Evolutionary conservation across 2,113 vertebrate genomes (phyloP).

Genomic region (Taxidea taxus): DNA sequence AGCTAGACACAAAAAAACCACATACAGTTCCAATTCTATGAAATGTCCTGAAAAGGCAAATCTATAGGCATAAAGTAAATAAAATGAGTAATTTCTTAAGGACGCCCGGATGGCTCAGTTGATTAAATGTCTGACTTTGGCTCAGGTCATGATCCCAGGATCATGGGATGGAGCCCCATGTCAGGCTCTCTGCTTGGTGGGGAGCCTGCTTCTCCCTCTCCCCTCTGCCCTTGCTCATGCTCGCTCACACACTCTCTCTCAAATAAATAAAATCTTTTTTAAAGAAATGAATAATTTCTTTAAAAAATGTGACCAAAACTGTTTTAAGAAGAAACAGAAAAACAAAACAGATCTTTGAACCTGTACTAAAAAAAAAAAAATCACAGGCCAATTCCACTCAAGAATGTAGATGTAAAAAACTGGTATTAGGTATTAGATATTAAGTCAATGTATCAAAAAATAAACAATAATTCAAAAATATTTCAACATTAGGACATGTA

Average conservation of each 20-base stretch:
- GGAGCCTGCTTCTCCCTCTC: no score
- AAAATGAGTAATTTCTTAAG: not conserved
- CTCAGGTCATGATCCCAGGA: not conserved
- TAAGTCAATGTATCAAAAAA: not conserved
- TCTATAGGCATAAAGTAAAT: not conserved
- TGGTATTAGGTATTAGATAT: not conserved
- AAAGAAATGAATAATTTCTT: not conserved
- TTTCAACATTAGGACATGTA: not conserved
- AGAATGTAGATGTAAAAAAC: not conserved
- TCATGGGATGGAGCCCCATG: not conserved
- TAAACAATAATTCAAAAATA: not conserved
- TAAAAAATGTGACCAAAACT: not conserved
- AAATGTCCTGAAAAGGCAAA: not conserved
- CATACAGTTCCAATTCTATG: not conserved
- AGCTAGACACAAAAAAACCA: not conserved
- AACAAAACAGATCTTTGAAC: not conserved
- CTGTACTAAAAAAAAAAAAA: not conserved
- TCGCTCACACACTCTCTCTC: no score
- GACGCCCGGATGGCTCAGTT: not conserved
- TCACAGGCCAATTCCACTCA: not conserved
- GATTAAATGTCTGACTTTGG: not conserved
- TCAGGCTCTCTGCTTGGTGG: not conserved
- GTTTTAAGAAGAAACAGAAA: not conserved
- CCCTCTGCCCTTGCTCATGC: no score
- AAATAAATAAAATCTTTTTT: no score